Evolutionary conservation across 2,888 invertebrate species (phyloP).

Genomic region (Scaptomyza parva): DNA sequence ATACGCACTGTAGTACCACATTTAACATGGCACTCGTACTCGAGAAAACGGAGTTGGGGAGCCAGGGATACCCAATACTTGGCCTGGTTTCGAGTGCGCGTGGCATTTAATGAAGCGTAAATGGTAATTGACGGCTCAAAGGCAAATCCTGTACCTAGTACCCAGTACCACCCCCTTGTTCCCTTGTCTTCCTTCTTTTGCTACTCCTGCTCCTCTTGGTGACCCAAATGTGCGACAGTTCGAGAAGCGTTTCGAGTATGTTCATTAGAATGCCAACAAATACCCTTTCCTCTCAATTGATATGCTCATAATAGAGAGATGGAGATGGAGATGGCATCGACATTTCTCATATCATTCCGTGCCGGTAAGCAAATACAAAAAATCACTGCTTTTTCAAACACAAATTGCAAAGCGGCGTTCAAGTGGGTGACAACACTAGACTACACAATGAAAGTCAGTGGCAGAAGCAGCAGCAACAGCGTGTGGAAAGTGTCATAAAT

Average conservation of each 20-base stretch:
- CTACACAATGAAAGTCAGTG: slow-evolving; percentile 48
- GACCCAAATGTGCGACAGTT: slow-evolving; percentile 73
- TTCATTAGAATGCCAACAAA: slow-evolving; percentile 67
- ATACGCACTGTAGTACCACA: slow-evolving; percentile 72
- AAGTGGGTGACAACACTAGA: slow-evolving; percentile 35
- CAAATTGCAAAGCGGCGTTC: slow-evolving; percentile 51
- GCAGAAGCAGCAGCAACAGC: slow-evolving; percentile 34
- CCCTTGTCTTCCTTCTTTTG: neutral
- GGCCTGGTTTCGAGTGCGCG: slow-evolving; percentile 47
- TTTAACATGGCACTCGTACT: slow-evolving; percentile 39
- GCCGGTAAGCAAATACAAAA: slow-evolving; percentile 73
- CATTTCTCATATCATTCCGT: slow-evolving; percentile 67
- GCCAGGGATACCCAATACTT: slow-evolving; percentile 18
- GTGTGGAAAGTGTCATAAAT: slow-evolving; percentile 57
- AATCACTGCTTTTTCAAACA: slow-evolving; percentile 2
- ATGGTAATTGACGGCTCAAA: slow-evolving; percentile 78
- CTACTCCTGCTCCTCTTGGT: slow-evolving; percentile 16
- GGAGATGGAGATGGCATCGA: slow-evolving; percentile 24
- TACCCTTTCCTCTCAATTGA: slow-evolving; percentile 30
- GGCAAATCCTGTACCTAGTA: slow-evolving; percentile 41
- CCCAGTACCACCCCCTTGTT: neutral
- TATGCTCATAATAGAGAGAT: slow-evolving; percentile 39
- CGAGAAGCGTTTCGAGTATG: slow-evolving; percentile 51
- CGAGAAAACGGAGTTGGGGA: neutral
- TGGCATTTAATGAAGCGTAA: slow-evolving; percentile 79